Evolutionary conservation across 2,113 vertebrate genomes (phyloP), one percentile per base, ranked within the genome.

Genomic region (Dermatemys mawii): DNA sequence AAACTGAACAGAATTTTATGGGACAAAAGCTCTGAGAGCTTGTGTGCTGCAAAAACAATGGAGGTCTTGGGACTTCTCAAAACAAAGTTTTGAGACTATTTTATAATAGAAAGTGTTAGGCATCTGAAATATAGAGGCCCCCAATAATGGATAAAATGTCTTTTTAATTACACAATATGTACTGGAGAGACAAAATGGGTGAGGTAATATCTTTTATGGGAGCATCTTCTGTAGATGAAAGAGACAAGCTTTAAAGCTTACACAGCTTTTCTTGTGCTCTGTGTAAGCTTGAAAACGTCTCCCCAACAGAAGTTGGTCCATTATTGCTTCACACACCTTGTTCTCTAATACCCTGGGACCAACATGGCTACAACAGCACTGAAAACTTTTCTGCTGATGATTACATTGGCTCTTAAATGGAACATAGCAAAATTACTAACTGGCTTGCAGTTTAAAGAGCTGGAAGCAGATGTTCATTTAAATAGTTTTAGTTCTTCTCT

Each of bases 401-500:
- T 60, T 92, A 22, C 16, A 82, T 0, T 0, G 2, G 53, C 78
- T 78, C 13, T 11, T 22, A 22, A 11, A 2, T 2, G 57, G 75
- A 35, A 46, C 22, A 70, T 50, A 19, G 17, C 9, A 73, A 49
- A 76, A 86, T 86, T 90, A 87, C 13, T 55, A 55, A 55, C 54
- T 80, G 8, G 76, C 87, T 63, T 88, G 35, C 57, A 92, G 13
- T 35, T 91, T 87, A 70, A 70, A 90, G 86, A 78, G 41, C 63
- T 89, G n/a, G 90, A 22, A 88, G 49, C 17, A n/a, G 1, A n/a
- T 89, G 7, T 60, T 78, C 75, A 5, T 54, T 95, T 51, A 90
- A 91, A 86, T 93, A 93, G 14, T 70, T 70, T 35, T 75, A 63
- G 29, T 13, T 94, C 5, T 95, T 90, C 21, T 90, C 70, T 92